Base-by-base conservation (phyloP, 1,140 invertebrate species). In the Hylaeus volcanicus region DNA sequence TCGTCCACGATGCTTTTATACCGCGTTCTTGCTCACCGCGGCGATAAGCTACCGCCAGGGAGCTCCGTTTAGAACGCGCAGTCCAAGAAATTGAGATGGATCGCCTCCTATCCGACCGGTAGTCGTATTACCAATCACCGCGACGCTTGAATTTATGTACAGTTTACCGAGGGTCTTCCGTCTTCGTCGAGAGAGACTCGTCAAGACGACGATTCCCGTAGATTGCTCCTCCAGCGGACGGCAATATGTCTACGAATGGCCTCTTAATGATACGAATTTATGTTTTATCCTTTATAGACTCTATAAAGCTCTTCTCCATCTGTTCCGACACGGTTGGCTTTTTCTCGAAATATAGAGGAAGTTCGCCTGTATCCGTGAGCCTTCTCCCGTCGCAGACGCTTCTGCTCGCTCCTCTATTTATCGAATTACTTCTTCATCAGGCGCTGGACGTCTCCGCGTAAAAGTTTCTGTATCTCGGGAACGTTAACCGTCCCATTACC, bases 1-100 rank as follows among this genome's bases (percentile, higher is more conserved):
- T 70, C 48, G 12, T 48, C 70, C 53, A 26, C 12, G 68, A 58
- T 66, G 69, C 45, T 65, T 70, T 55, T 11, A 26, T 76, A 8
- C 41, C 11, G 4, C 14, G 15, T 11, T 0, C 12, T 8, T 5
- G 56, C 5, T 48, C 45, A 3, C 6, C 37, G 60, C 3, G 6
- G 39, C 45, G 51, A 53, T 81, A 69, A 74, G 41, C 41, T n/a
- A 43, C 0, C 56, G 37, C 48, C 41, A 48, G 26, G 55, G 5
- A 12, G 4, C n/a, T 51, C 12, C 43, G 63, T 48, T 64, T 26
- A 12, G 55, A 53, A n/a, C 48, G 48, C 9, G 15, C 3, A 5
- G 51, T 58, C 63, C 56, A 11, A 61, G 43, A 45, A 82, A 86
- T 87, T 70, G 85, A 87, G 83, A 87, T 80, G 78, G 81, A 88